phyloP scores from a whole-genome alignment of 2,888 invertebrate species.

The Formica aserva region DNA sequence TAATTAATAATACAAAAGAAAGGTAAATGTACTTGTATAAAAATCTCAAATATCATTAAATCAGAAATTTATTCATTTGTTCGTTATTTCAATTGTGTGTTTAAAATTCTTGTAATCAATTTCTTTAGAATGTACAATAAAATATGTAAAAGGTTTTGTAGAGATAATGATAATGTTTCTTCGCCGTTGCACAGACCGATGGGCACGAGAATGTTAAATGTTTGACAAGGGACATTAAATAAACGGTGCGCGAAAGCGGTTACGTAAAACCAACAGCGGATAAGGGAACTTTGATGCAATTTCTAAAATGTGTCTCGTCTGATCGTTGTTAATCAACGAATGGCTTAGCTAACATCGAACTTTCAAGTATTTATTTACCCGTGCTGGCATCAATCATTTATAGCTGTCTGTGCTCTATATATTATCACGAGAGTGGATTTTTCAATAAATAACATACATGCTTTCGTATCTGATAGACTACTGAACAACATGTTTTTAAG shows the following conservation, averaged over 20 bases:
- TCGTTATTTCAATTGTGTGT: not conserved
- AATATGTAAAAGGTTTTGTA: conserved; percentile 17
- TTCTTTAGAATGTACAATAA: conserved; percentile 17
- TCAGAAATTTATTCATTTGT: not conserved
- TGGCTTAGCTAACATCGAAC: conserved; percentile 22
- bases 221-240: conserved; percentile 68
- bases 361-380: conserved; percentile 24
- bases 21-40: too few species aligned
- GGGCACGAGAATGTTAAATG: conserved; percentile 51
- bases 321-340: conserved; percentile 55
- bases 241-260: conserved; percentile 59
- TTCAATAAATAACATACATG: not conserved
- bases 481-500: not conserved
- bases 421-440: not conserved
- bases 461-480: not conserved
- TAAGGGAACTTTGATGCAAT: conserved; percentile 64
- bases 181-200: conserved; percentile 43
- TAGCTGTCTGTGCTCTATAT: not conserved
- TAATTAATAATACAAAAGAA: not conserved
- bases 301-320: conserved; percentile 59
- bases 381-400: conserved; percentile 13
- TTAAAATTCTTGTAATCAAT: not conserved
- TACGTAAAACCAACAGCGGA: conserved; percentile 74
- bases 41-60: not conserved
- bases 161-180: conserved; percentile 48